A percentile compares a stretch with the other conserved stretches of the same genome.
These are phyloP conservation scores for Neopipo cinnamomea DNA, from an alignment of 2,113 vertebrate species.

Conservation along the genomic window DNA sequence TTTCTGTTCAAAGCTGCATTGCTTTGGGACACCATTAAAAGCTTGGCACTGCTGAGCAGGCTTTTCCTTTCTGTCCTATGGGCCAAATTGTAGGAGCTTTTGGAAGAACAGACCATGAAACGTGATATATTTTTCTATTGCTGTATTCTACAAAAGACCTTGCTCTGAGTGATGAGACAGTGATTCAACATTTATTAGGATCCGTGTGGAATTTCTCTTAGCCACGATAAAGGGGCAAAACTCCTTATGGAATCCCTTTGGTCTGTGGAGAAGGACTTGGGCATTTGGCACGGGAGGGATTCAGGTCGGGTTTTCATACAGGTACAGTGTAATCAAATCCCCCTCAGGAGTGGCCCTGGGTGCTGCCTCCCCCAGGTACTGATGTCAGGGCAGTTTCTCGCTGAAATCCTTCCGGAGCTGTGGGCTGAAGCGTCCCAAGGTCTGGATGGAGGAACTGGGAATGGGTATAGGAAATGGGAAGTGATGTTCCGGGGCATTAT, in stretches of 20 bases:
- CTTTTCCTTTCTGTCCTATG: background rate
- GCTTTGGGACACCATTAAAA: background rate
- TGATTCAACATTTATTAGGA: background rate
- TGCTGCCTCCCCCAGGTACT: background rate
- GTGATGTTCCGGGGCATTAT: background rate
- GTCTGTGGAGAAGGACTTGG: background rate
- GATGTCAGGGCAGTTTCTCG: background rate
- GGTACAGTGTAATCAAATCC: background rate
- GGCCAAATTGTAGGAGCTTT: background rate
- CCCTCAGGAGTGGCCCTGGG: background rate
- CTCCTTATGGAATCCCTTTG: background rate
- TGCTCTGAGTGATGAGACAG: background rate
- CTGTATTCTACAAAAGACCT: background rate
- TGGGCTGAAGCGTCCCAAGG: background rate
- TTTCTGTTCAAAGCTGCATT: background rate
- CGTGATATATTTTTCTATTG: background rate
- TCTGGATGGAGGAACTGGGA: background rate
- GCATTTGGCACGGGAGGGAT: background rate
- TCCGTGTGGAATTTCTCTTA: background rate
- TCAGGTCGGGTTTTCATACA: background rate
- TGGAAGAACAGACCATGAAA: background rate
- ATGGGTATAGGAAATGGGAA: background rate
- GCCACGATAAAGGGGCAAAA: background rate
- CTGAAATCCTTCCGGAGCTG: background rate
- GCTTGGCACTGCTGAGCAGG: background rate